A percentile compares a stretch with the other conserved stretches of the same genome.
Evolutionary conservation across 1,140 invertebrate genomes (phyloP).

Genomic region (Megalopta genalis): DNA sequence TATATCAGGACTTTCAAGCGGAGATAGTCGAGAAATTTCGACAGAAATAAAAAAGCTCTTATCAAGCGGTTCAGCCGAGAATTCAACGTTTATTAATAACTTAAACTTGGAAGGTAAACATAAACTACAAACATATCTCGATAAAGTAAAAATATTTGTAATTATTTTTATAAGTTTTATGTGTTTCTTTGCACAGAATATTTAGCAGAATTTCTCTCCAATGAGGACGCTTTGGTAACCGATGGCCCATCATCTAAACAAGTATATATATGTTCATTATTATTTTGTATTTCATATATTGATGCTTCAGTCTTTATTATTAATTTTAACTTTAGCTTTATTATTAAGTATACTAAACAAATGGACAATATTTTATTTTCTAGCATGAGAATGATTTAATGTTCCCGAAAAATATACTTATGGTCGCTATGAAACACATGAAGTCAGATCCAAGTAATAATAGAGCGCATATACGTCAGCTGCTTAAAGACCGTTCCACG

Average conservation of each 20-base stretch:
- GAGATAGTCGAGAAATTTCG: constrained; percentile 45
- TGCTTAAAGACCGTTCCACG: constrained; percentile 65
- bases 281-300: background rate
- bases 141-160: background rate
- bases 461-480: constrained; percentile 54
- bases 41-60: constrained; percentile 62
- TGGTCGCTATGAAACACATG: constrained; percentile 53
- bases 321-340: background rate
- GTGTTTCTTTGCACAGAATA: constrained; percentile 13
- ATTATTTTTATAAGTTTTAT: constrained; percentile 1
- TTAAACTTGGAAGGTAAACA: constrained; percentile 42
- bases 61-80: constrained; percentile 22
- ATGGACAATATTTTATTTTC: constrained; percentile 7
- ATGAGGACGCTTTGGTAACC: constrained; percentile 26
- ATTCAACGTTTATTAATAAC: constrained; percentile 16
- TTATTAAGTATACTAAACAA: constrained; percentile 4
- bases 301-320: background rate
- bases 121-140: background rate
- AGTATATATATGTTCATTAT: constrained; percentile 43
- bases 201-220: constrained; percentile 3
- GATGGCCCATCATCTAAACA: constrained; percentile 43
- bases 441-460: constrained; percentile 37
- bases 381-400: constrained; percentile 37
- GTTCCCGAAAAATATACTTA: constrained; percentile 64
- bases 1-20: background rate